Evolutionary conservation across 2,113 vertebrate genomes (phyloP).

Genomic region (Tragulus kanchil): DNA sequence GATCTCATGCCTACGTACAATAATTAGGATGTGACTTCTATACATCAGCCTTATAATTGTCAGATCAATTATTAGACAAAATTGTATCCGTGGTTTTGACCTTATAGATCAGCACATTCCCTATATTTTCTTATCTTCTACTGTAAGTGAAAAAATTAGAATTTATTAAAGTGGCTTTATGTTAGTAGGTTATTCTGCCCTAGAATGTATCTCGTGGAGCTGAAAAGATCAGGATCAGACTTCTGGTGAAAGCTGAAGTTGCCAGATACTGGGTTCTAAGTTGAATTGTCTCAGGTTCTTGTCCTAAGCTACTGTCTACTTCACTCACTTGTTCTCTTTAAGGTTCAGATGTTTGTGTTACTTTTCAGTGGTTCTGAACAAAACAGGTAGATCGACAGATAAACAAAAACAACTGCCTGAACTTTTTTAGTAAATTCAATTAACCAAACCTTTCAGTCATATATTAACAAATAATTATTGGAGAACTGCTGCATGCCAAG

Average conservation of each 20-base stretch:
- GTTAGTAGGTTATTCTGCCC: neutral
- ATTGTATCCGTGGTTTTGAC: neutral
- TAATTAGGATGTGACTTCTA: neutral
- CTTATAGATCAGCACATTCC: neutral
- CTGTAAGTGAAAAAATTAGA: neutral
- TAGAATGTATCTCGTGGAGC: neutral
- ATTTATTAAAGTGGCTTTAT: neutral
- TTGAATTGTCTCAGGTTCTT: neutral
- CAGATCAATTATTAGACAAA: conserved; percentile 21
- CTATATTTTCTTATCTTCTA: neutral
- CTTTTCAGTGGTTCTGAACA: neutral
- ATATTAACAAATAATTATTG: neutral
- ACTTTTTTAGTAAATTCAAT: conserved; percentile 14
- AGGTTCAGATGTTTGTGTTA: conserved; percentile 30
- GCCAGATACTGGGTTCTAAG: neutral
- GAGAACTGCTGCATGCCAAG: neutral
- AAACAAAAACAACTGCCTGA: neutral
- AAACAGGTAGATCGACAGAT: neutral
- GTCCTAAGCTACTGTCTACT: neutral
- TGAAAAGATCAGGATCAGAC: neutral
- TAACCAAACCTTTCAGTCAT: conserved; percentile 18
- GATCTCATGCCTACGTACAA: neutral
- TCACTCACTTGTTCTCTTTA: neutral
- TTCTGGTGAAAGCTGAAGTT: neutral
- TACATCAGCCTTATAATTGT: neutral